Base-by-base conservation (phyloP, 2,113 vertebrate genomes). In the Callocephalon fimbriatum region DNA sequence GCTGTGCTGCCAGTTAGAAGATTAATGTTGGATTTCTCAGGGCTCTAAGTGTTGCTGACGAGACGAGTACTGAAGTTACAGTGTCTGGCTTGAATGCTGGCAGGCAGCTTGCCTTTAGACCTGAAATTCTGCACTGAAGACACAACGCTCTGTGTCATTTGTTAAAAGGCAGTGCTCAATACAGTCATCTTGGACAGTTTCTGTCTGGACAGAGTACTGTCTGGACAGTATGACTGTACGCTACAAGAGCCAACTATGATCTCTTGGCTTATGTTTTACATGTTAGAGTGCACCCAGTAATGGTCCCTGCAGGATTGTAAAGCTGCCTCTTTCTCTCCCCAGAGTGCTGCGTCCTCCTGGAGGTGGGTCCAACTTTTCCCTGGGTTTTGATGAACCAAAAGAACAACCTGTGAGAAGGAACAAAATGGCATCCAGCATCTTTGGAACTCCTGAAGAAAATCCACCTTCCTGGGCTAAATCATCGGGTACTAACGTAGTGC, bases 351-450 rank as follows among this genome's bases (percentile, higher is more conserved):
- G 99, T 87, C 99, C 99, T 95, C 99, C 99, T 4, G 99, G 99
- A 6, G 99, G 99, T 1, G 99, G 98, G 32, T 99, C 99, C 96
- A 99, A 99, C 97, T 99, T 99, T 93, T 98, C 98, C 16, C 95
- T 99, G 86, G 99, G 99, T 29, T 98, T 98, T 70, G 99, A 99
- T 2, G 98, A 99, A 80, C 99, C 99, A 31, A 80, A 98, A 98
- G 98, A 98, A 63, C 93, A 98, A 25, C 98, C 99, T 0, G 90
- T 96, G 78, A 98, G 99, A 93, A 99, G 98, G 98, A 98, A 99
- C 97, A 99, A 99, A 95, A 99, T 99, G 98, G 99, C 99, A 86
- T 99, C 99, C 85, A 99, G 97, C 94, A 99, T 99, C 97, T 99
- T 99, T 72, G 99, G 99, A 56, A 99, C 99, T 91, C 98, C 99